Conservation (phyloP, 2,888 invertebrate species). For the Koerneria pararmatus region DNA sequence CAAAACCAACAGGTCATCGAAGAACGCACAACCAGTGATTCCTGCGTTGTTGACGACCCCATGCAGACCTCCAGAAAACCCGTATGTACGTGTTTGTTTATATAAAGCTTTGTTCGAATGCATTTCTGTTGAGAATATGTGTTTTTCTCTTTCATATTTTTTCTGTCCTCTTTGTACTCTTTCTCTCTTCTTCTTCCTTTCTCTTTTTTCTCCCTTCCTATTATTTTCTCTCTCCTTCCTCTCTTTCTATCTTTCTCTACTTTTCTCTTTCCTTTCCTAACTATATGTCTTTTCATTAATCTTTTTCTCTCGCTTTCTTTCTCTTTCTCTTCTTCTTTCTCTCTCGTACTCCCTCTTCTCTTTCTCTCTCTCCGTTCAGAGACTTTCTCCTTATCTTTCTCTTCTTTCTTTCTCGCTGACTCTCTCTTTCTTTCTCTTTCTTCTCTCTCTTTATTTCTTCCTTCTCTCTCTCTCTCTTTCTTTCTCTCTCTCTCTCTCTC, state of each 20-base stretch:
- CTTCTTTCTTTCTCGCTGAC: too few relatives aligned
- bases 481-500: neutral
- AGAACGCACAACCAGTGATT: conserved; percentile 48
- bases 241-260: neutral
- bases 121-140: too few relatives aligned
- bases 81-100: too few relatives aligned
- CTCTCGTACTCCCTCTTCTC: neutral
- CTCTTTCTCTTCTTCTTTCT: conserved; percentile 1
- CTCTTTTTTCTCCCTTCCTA: neutral
- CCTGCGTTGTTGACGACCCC: conserved; percentile 58
- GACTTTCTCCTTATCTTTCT: neutral
- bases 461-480: neutral
- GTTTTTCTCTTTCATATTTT: neutral
- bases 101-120: too few relatives aligned
- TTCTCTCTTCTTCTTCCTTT: neutral
- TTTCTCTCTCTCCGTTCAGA: neutral
- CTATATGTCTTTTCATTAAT: neutral
- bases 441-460: neutral
- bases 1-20: conserved; percentile 58
- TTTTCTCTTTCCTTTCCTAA: too few relatives aligned
- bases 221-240: neutral
- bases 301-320: neutral
- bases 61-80: conserved; percentile 38
- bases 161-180: neutral
- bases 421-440: neutral